Evolutionary conservation across 2,888 invertebrate species (phyloP).

Genomic region (Druceiella hillmani): DNA sequence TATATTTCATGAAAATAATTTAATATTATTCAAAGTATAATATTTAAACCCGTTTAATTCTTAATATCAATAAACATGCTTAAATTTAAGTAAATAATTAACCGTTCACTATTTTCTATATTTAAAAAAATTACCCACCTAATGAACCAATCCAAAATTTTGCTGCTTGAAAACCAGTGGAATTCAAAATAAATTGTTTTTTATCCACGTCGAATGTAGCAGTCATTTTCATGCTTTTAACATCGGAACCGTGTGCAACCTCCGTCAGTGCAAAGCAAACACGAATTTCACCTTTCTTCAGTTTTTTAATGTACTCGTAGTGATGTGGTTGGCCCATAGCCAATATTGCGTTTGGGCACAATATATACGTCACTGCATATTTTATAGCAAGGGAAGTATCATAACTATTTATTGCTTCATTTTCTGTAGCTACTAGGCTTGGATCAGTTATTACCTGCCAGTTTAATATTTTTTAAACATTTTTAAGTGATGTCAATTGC

Average conservation of each 20-base stretch:
- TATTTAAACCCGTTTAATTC: too few relatives aligned
- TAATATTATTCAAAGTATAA: too few relatives aligned
- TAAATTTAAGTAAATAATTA: too few relatives aligned
- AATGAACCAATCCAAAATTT: conserved; percentile 88
- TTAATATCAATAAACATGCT: too few relatives aligned
- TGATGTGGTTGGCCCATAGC: conserved; percentile 63
- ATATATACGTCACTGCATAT: conserved; percentile 57
- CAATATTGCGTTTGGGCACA: conserved; percentile 61
- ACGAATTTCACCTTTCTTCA: conserved; percentile 34
- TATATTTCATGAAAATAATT: too few relatives aligned
- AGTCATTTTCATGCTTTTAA: conserved; percentile 78
- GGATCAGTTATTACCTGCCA: conserved; percentile 47
- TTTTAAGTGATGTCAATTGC: too few relatives aligned
- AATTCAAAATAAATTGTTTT: conserved; percentile 74
- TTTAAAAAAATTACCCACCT: conserved; percentile 36
- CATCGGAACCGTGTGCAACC: conserved; percentile 87
- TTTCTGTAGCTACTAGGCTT: conserved; percentile 41
- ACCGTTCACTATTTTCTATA: too few relatives aligned
- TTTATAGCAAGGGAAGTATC: conserved; percentile 62
- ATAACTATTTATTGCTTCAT: conserved; percentile 53
- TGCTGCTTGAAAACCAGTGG: conserved; percentile 84
- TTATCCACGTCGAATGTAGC: conserved; percentile 73
- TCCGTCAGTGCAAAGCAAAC: conserved; percentile 82
- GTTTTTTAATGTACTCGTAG: conserved; percentile 45
- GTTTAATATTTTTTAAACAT: too few relatives aligned